Evolutionary conservation across 2,888 invertebrate genomes (phyloP), one percentile per base, ranked within the genome.

Genomic region (Torymus texanus): DNA sequence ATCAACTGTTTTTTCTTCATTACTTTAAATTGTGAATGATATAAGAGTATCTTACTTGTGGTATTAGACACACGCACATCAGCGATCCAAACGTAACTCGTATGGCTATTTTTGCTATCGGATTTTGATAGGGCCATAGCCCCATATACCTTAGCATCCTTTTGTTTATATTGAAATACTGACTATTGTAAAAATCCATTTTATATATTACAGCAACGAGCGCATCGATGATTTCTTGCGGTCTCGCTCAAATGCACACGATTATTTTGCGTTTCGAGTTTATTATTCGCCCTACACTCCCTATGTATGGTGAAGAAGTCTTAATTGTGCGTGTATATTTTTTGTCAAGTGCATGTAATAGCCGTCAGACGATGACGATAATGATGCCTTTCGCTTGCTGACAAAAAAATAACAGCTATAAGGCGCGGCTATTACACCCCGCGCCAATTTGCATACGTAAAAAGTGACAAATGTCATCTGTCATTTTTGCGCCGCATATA

Each of bases 161-260:
- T 51, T 67, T 59, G 12, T 75, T 75, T 3, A 67, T 61, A 2
- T 13, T 65, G 16, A 75, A 75, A 24, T 75, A 75, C 1, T 29
- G 24, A 11, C 67, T 67, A n/a, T 75, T 13, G 16, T 24, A 61
- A 67, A 75, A 67, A n/a, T 75, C 75, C 75, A 75, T 67, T 11
- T 21, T 21, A 21, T 2, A 21, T 21, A 13, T 51, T 51, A 50
- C 5, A 4, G n/a, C 2, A 11, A 8, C 11, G 8, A 13, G 14
- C 8, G 14, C 0, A 3, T 53, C 58, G 8, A 61, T 5, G 18
- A 11, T 1, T 61, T 61, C 10, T 24, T 10, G 18, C 21, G 1
- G 2, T 16, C 8, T 58, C n/a, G 16, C 8, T 58, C 12, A 2
- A 14, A 21, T 61, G 12, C 12, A 21, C 61, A 2, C 61, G 21